A percentile compares a stretch with the other conserved stretches of the same genome.
phyloP scores from a whole-genome alignment of 2,797 vertebrate genomes.

The Lindbergichthys nudifrons region DNA sequence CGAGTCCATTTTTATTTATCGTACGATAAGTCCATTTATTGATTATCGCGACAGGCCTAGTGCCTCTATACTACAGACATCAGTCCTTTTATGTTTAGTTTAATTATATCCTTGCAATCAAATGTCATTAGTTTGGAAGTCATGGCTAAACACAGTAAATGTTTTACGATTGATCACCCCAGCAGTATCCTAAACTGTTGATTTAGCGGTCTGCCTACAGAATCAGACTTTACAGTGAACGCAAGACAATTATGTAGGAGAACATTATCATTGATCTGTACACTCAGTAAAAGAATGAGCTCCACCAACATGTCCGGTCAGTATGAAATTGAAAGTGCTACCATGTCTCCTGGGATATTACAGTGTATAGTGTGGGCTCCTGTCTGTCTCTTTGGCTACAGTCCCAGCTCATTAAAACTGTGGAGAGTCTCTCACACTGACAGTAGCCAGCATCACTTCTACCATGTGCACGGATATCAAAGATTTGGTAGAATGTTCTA shows the following conservation, averaged over 20 bases:
- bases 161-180: no score
- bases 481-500: not conserved
- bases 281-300: not conserved
- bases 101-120: not conserved
- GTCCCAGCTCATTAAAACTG: slow-evolving; percentile 24
- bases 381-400: slow-evolving; percentile 25
- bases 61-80: not conserved
- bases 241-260: not conserved
- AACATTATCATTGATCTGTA: not conserved
- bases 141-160: not conserved
- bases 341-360: not conserved
- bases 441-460: slow-evolving; percentile 13
- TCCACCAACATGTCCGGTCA: slow-evolving; percentile 1
- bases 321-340: not conserved
- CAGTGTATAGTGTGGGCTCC: slow-evolving; percentile 14
- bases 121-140: not conserved
- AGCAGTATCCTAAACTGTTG: no score
- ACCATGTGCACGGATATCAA: not conserved
- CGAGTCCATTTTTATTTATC: no score
- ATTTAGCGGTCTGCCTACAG: not conserved
- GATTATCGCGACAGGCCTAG: no score
- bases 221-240: not conserved
- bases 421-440: slow-evolving; percentile 14
- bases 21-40: no score
- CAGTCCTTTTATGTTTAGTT: no score